A percentile compares a stretch with the other conserved stretches of the same genome.
phyloP scores from a whole-genome alignment of 92 coral and sea anemone genomes.

The Umimayanthus chanpuru region DNA sequence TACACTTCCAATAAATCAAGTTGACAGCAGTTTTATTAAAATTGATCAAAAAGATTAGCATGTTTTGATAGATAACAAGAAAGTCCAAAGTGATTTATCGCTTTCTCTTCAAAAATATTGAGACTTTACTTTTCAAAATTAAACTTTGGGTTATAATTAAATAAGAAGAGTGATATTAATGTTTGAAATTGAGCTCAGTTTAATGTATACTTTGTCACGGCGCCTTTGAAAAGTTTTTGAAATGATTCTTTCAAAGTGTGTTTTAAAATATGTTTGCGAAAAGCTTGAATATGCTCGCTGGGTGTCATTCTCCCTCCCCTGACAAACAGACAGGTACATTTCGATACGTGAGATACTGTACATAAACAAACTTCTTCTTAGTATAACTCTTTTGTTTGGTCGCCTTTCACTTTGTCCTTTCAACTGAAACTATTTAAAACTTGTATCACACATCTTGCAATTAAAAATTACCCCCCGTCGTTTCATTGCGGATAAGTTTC shows the following conservation, averaged over 20 bases:
- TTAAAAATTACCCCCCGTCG: slow-evolving; percentile 33
- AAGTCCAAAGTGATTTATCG: slow-evolving; percentile 2
- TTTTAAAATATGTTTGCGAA: neutral
- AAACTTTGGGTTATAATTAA: neutral
- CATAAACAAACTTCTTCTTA: slow-evolving; percentile 1
- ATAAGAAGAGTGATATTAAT: neutral
- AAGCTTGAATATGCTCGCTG: neutral
- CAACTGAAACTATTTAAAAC: slow-evolving; percentile 20
- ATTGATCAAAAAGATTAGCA: neutral
- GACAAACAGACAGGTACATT: neutral
- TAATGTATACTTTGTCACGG: neutral
- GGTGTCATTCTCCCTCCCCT: neutral
- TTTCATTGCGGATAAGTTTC: neutral
- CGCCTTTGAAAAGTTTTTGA: neutral
- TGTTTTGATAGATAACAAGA: neutral
- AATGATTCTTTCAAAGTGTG: neutral
- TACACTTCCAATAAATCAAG: slow-evolving; percentile 31
- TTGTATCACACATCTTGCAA: slow-evolving; percentile 26
- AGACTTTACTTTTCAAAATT: neutral
- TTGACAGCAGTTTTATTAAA: slow-evolving; percentile 38
- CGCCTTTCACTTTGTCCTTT: neutral
- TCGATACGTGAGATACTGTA: neutral
- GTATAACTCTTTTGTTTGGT: neutral
- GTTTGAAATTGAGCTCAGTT: neutral
- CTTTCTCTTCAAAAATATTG: neutral